These are phyloP conservation scores for Cryptotermes secundus DNA, from an alignment of 1,140 invertebrate species.

Conservation along the genomic window DNA sequence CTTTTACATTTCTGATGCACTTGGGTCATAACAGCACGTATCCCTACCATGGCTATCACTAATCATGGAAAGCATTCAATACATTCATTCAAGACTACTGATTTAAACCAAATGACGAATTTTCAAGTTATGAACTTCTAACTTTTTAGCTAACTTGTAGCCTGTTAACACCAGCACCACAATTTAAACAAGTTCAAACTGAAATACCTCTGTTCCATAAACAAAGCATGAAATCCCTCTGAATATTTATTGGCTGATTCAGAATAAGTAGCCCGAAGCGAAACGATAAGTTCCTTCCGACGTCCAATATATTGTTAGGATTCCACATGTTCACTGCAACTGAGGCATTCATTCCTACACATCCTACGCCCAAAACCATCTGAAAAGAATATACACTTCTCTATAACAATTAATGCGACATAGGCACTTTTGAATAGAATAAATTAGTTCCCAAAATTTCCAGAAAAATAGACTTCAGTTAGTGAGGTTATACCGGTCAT, in stretches of 20 bases:
- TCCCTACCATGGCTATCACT: no score
- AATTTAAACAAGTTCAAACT: neutral
- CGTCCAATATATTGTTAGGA: neutral
- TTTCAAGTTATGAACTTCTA: no score
- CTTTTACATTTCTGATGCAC: no score
- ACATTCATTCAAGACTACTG: no score
- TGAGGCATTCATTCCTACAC: neutral
- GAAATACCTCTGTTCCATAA: slow-evolving; percentile 21
- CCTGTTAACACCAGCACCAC: no score
- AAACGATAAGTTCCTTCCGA: neutral
- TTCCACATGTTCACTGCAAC: neutral
- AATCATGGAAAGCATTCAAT: no score
- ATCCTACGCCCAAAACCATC: neutral
- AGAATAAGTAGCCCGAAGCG: slow-evolving; percentile 9
- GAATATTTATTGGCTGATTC: slow-evolving; percentile 17
- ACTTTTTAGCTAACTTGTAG: no score
- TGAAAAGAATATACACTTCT: neutral
- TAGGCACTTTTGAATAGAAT: neutral
- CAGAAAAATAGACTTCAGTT: neutral
- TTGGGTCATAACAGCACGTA: no score
- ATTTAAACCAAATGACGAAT: no score
- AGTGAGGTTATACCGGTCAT: neutral
- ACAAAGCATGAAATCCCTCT: neutral
- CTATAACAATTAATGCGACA: neutral
- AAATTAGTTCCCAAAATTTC: neutral